Percentiles rank a stretch among this genome's conserved stretches.
Evolutionary conservation across 2,113 vertebrate species (phyloP).

Genomic region (Otis tarda): DNA sequence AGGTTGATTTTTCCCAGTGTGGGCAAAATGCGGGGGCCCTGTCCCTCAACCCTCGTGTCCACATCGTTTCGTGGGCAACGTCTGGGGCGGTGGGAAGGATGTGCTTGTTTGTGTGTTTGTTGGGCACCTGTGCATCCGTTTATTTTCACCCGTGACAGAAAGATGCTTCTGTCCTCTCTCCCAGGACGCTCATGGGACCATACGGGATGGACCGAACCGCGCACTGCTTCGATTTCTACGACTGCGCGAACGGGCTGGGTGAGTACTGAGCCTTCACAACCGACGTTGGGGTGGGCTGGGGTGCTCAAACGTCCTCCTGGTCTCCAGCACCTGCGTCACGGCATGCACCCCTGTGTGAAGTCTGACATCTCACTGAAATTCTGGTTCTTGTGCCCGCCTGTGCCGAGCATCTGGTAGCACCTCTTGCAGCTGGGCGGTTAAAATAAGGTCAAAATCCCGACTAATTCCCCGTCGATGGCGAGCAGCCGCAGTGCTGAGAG

Average conservation of each 20-base stretch:
- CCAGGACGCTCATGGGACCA: constrained; percentile 90
- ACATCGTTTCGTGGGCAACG: rapidly evolving
- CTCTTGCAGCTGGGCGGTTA: not conserved
- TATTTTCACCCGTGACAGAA: rapidly evolving
- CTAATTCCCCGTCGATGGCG: not conserved
- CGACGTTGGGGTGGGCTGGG: not conserved
- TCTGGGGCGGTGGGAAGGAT: rapidly evolving
- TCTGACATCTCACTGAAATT: not conserved
- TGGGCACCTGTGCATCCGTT: not conserved
- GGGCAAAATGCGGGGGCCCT: rapidly evolving
- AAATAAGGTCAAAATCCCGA: not conserved
- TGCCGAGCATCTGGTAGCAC: rapidly evolving
- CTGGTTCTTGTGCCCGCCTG: not conserved
- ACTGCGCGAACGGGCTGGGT: constrained; percentile 89
- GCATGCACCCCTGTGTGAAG: not conserved
- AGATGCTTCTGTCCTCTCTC: not conserved
- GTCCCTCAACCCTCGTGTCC: not conserved
- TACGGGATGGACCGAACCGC: constrained; percentile 84
- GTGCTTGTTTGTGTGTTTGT: not conserved
- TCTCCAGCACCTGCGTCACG: rapidly evolving
- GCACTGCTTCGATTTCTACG: constrained; percentile 86
- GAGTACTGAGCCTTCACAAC: constrained; percentile 20
- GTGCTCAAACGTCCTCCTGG: rapidly evolving
- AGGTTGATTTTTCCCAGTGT: not conserved
- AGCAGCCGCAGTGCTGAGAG: not conserved